A percentile compares a stretch with the other conserved stretches of the same genome.
phyloP scores from a whole-genome alignment of 2,888 invertebrate genomes.

The Exocentrus adspersus region DNA sequence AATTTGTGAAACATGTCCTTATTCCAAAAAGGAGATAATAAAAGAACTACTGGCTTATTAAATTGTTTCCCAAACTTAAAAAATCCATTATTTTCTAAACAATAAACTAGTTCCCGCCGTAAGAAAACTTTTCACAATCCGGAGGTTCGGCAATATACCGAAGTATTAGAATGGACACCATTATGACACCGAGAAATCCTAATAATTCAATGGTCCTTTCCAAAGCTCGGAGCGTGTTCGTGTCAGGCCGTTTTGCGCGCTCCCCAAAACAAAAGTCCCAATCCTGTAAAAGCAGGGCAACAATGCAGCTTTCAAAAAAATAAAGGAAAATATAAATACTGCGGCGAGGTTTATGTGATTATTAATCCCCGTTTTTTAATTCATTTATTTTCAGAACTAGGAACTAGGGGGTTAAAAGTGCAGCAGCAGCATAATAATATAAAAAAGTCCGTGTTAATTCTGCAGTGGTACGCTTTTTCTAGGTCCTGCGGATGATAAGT shows the following conservation, averaged over 20 bases:
- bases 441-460: too few species aligned
- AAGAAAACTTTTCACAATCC: too few species aligned
- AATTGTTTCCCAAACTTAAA: too few species aligned
- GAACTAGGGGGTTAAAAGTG: not conserved
- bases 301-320: slow-evolving; percentile 2
- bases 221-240: not conserved
- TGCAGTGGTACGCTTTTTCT: too few species aligned
- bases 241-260: slow-evolving; percentile 8
- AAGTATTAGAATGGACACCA: slow-evolving; percentile 1
- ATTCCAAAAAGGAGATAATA: too few species aligned
- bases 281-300: slow-evolving; percentile 10
- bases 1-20: too few species aligned
- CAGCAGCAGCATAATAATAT: not conserved
- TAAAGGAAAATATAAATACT: not conserved
- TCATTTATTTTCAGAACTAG: not conserved
- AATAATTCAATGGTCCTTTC: slow-evolving; percentile 14
- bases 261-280: not conserved
- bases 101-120: too few species aligned
- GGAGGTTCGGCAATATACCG: too few species aligned
- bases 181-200: slow-evolving; percentile 7
- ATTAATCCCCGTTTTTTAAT: not conserved
- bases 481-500: too few species aligned
- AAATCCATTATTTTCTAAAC: too few species aligned
- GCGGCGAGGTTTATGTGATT: not conserved
- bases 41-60: too few species aligned